These are phyloP conservation scores for Eueremaeus valkanovi DNA, from an alignment of 2,888 invertebrate species.

Conservation along the genomic window DNA sequence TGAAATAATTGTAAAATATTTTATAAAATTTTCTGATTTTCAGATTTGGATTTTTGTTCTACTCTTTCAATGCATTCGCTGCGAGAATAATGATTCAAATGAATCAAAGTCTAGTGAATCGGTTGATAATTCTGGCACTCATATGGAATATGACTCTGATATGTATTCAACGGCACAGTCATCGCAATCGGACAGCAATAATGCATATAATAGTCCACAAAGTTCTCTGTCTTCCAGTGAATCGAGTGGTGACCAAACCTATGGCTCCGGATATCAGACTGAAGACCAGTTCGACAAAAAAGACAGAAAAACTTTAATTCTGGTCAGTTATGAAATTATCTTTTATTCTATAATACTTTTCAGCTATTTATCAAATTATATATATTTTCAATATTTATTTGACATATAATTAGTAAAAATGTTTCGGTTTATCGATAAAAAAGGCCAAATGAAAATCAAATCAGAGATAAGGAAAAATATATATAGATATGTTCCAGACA, in stretches of 20 bases:
- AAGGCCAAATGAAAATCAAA: too few species aligned
- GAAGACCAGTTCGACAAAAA: not conserved
- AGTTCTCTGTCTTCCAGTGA: not conserved
- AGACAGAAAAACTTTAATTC: constrained; percentile 13
- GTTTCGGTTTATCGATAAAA: too few species aligned
- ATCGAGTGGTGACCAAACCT: not conserved
- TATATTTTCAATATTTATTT: too few species aligned
- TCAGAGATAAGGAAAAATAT: too few species aligned
- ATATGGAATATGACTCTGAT: not conserved
- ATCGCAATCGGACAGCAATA: not conserved
- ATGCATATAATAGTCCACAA: constrained; percentile 12
- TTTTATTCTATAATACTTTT: too few species aligned
- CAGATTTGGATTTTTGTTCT: not conserved
- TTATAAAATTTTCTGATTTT: not conserved
- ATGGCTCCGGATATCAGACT: not conserved
- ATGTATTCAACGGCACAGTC: not conserved
- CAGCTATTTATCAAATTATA: too few species aligned
- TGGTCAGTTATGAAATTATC: not conserved
- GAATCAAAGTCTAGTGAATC: not conserved
- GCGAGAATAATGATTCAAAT: not conserved
- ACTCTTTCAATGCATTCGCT: not conserved
- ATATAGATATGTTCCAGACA: too few species aligned
- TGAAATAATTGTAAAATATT: not conserved
- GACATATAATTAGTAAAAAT: too few species aligned
- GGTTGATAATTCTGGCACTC: not conserved